phyloP scores from a whole-genome alignment of 2,888 invertebrate genomes.

The Muschampia plurimacula region DNA sequence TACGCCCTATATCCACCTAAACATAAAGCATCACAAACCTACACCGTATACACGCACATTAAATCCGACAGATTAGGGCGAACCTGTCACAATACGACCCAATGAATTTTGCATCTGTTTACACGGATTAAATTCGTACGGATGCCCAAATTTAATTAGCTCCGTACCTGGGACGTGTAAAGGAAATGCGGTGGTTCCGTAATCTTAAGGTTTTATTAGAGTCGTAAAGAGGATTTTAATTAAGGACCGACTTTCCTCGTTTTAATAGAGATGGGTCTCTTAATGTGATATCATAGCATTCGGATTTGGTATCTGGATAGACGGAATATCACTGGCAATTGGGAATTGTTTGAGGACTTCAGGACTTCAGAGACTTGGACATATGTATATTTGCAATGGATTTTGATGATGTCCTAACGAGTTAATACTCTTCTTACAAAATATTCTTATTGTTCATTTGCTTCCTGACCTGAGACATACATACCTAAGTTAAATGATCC shows the following conservation, averaged over 20 bases:
- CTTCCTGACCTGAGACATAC: too few relatives aligned
- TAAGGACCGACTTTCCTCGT: slow-evolving; percentile 32
- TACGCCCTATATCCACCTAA: not conserved
- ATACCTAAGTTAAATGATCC: too few relatives aligned
- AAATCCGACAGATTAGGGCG: slow-evolving; percentile 37
- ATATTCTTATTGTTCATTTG: too few relatives aligned
- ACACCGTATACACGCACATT: slow-evolving; percentile 22
- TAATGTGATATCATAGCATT: slow-evolving; percentile 20
- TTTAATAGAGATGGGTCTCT: slow-evolving; percentile 35
- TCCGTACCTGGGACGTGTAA: slow-evolving; percentile 38
- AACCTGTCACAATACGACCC: slow-evolving; percentile 39
- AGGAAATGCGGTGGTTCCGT: slow-evolving; percentile 36
- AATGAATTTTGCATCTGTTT: slow-evolving; percentile 40
- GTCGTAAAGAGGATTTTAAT: slow-evolving; percentile 39
- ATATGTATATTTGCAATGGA: not conserved
- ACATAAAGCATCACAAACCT: slow-evolving; percentile 11
- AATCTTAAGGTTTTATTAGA: slow-evolving; percentile 38
- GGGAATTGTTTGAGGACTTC: not conserved
- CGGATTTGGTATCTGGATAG: slow-evolving; percentile 20
- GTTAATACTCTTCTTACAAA: too few relatives aligned
- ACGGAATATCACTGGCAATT: slow-evolving; percentile 9
- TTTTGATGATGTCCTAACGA: too few relatives aligned
- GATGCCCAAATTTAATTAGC: slow-evolving; percentile 38
- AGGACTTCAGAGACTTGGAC: not conserved
- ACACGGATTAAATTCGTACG: slow-evolving; percentile 38